These are phyloP conservation scores for Dermatemys mawii DNA, from an alignment of 2,113 vertebrate genomes.

Conservation along the genomic window DNA sequence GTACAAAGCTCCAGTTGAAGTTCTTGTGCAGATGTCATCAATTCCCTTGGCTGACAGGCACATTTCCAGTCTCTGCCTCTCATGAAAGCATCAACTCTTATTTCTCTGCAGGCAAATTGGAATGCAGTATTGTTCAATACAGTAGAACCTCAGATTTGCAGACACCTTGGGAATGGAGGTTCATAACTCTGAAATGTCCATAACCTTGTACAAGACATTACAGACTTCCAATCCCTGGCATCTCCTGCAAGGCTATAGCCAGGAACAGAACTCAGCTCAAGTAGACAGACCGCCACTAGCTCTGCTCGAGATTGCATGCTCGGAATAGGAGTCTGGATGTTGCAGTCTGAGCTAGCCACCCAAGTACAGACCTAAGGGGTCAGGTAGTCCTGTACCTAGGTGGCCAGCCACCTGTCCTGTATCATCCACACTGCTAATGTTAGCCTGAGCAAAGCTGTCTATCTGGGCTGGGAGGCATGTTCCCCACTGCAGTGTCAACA, in stretches of 20 bases:
- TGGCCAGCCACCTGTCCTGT: no score
- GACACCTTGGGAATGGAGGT: no score
- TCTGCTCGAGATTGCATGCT: neutral
- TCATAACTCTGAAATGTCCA: no score
- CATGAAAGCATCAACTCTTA: conserved; percentile 17
- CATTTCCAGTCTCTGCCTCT: neutral
- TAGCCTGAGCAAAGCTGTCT: neutral
- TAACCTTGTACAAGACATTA: no score
- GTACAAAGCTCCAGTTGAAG: neutral
- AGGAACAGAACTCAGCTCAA: no score
- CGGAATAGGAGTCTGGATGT: neutral
- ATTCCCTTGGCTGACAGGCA: neutral
- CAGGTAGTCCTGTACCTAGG: neutral
- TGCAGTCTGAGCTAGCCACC: neutral
- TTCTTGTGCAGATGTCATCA: neutral
- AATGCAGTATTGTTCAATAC: neutral
- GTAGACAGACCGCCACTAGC: no score
- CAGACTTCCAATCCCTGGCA: no score
- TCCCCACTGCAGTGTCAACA: neutral
- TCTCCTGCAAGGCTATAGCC: no score
- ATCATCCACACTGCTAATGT: neutral
- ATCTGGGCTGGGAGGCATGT: neutral
- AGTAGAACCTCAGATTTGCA: no score
- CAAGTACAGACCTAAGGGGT: neutral
- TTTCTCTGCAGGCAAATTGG: conserved; percentile 26